Base-by-base conservation (phyloP, 1,140 invertebrate species). In the Spodoptera litura region DNA sequence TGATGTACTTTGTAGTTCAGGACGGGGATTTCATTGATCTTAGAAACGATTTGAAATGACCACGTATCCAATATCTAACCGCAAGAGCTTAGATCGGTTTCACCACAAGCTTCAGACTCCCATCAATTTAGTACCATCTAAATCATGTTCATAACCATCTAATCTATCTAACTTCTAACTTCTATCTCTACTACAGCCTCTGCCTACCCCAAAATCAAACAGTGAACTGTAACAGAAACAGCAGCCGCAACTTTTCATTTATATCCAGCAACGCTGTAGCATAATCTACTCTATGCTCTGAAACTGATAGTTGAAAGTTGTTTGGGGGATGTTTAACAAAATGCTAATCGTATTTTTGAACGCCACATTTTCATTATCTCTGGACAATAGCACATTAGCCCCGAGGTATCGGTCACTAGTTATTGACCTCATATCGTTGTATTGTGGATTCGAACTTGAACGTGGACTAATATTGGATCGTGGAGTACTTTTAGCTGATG, bases 281-380 rank as follows among this genome's bases (percentile, higher is more conserved):
- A 64, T 38, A 64, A 27, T 31, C 6, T 8, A 52, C 49, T 2
- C 2, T 68, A 3, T 8, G 4, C 11, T 49, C 4, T 8, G 1
- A 5, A 6, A 10, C 12, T 1, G 5, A 68, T 31, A 20, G 64
- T 53, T 53, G 15, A 31, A 5, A 27, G 9, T 68, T 11, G 10
- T 2, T 2, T 68, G 13, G 11, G 13, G 2, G 0, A 2, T 27
- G 20, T 66, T 25, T 51, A 66, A 25, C 15, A 68, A 68, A 68
- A 52, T n/a, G 44, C 64, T 68, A 68, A 68, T 68, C 49, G 44
- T 52, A 68, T 68, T 68, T 68, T 68, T 68, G 64, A 52, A 20
- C 20, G 25, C 13, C 49, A 68, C 62, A 27, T 68, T 68, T 68
- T 52, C 52, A 15, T 55, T 55, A 49, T 38, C 64, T 49, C 64